These are phyloP conservation scores for Aleadryas rufinucha DNA, from an alignment of 2,113 vertebrate species.

Conservation along the genomic window DNA sequence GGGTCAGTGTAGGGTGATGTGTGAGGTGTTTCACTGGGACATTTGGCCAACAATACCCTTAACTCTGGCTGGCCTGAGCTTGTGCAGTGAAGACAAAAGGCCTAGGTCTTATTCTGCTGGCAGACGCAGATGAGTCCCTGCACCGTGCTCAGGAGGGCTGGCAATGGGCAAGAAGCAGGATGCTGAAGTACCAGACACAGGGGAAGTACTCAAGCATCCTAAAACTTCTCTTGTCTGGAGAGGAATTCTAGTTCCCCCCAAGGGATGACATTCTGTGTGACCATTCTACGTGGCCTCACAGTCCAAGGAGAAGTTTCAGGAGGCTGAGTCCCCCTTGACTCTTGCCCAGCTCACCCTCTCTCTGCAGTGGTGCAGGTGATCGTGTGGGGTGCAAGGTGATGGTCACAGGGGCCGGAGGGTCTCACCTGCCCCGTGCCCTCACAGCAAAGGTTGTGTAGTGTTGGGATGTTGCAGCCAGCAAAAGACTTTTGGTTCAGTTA, in stretches of 20 bases:
- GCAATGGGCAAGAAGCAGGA: not conserved
- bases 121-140: not conserved
- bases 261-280: not conserved
- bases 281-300: not conserved
- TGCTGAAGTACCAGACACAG: not conserved
- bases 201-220: not conserved
- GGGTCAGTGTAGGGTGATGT: not conserved
- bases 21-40: not conserved
- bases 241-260: not conserved
- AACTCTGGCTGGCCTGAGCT: not conserved
- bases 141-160: not conserved
- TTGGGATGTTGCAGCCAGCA: not conserved
- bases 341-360: not conserved
- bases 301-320: not conserved
- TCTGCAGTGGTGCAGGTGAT: not conserved
- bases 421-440: fast-evolving
- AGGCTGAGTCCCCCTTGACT: not conserved
- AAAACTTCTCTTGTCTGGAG: not conserved
- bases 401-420: not conserved
- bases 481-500: not conserved
- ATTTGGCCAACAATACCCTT: not conserved
- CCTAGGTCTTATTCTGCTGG: not conserved
- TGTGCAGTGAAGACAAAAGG: not conserved
- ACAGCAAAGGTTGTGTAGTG: not conserved
- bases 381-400: not conserved